Base-by-base conservation (phyloP, 2,797 vertebrate species). In the Anguilla marmorata region DNA sequence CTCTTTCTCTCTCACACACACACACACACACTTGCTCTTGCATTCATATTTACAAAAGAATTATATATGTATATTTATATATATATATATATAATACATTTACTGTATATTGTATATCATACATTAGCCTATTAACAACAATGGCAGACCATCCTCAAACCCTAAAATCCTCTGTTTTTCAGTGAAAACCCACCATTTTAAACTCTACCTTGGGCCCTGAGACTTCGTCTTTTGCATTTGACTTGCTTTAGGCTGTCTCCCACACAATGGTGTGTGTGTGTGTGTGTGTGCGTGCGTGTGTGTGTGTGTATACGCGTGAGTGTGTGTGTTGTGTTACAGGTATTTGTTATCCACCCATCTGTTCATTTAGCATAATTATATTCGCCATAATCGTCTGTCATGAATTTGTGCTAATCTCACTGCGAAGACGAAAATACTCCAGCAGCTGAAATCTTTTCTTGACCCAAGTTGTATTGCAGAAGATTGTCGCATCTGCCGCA, bases 401-500 rank as follows among this genome's bases (percentile, higher is more conserved):
- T 19, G 37, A 41, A 41, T 41, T 21, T 45, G 79, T 6, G 16
- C 50, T 48, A 24, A 82, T 82, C 79, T 48, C 45, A 48, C 45
- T 79, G 9, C 7, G 30, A 37, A 76, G 30, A 76, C 11, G 1
- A 76, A 76, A 80, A 48, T 45, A 2, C 21, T 24, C 21, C 2
- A 2, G 27, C 2, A n/a, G 8, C 50, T 50, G 41, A 82, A 50
- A 82, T 82, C 41, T 9, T 50, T 48, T 48, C 79, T 82, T 82
- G 19, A 24, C 79, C 45, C 79, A 82, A 82, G 45, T 24, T 45
- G 41, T 45, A 82, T 24, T 24, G 21, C 16, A 4, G 79, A 82
- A 82, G 79, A 58, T 45, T 54, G 85, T 88, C 30, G 82, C 86
- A 84, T 87, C 41, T 52, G 82, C 76, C 80, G 63, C 54, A 45